These are phyloP conservation scores for Arrhopalites spinosus DNA, from an alignment of 2,888 invertebrate species.

Conservation along the genomic window DNA sequence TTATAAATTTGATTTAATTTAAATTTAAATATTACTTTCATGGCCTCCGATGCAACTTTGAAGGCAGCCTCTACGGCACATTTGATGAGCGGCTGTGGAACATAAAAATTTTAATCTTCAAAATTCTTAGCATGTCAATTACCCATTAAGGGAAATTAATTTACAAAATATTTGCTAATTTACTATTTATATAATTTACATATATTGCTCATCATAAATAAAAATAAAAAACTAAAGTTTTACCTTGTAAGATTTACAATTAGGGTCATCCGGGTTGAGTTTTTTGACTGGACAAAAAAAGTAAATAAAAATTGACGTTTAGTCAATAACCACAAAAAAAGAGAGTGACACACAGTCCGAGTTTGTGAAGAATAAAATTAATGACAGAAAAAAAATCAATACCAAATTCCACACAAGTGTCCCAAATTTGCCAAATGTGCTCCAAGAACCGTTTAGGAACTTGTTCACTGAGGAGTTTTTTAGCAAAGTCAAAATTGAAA, in stretches of 20 bases:
- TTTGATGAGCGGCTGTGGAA: conserved; percentile 22
- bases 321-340: too few species aligned
- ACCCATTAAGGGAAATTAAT: too few species aligned
- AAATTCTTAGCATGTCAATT: too few species aligned
- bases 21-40: conserved; percentile 23
- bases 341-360: too few species aligned
- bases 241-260: conserved; percentile 29
- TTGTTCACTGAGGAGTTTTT: background rate
- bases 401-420: conserved; percentile 21
- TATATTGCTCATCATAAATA: too few species aligned
- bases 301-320: background rate
- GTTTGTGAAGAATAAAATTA: background rate
- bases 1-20: background rate
- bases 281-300: background rate
- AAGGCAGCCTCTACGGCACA: conserved; percentile 28
- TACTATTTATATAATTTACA: too few species aligned
- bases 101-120: too few species aligned
- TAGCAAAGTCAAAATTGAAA: conserved; percentile 24
- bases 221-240: too few species aligned
- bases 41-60: conserved; percentile 26
- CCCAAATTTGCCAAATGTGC: conserved; percentile 18
- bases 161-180: too few species aligned
- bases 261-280: conserved; percentile 3
- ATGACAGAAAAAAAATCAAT: background rate
- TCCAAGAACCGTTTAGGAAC: conserved; percentile 25